Conservation (phyloP, 1,140 invertebrate genomes). For the Drusus annulatus region DNA sequence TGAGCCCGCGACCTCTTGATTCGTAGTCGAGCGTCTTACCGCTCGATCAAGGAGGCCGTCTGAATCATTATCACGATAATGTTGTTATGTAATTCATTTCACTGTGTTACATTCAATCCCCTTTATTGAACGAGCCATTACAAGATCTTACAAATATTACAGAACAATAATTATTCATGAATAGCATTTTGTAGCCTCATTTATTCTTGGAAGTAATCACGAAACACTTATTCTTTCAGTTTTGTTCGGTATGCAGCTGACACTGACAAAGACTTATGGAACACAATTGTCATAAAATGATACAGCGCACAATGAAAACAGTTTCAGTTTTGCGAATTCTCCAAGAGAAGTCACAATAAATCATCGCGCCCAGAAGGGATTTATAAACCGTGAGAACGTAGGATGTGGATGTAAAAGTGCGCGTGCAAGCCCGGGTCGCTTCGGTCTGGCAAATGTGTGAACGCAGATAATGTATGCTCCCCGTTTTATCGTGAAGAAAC, state of each 20-base stretch:
- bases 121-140: too few relatives aligned
- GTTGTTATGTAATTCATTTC: too few relatives aligned
- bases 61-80: too few relatives aligned
- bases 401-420: neutral
- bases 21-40: too few relatives aligned
- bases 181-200: neutral
- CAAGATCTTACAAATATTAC: too few relatives aligned
- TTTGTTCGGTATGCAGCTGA: constrained; percentile 19
- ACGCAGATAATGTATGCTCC: neutral
- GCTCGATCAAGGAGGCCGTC: too few relatives aligned
- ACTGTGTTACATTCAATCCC: too few relatives aligned
- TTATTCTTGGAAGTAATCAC: constrained; percentile 17
- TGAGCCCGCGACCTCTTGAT: too few relatives aligned
- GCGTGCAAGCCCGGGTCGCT: neutral
- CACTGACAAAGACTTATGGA: constrained; percentile 43
- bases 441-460: constrained; percentile 2
- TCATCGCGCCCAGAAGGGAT: constrained; percentile 22
- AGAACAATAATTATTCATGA: too few relatives aligned
- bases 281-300: constrained; percentile 35
- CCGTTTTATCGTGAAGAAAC: too few relatives aligned
- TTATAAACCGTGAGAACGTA: constrained; percentile 23
- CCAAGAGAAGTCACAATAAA: constrained; percentile 30
- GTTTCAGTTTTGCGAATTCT: neutral
- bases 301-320: neutral
- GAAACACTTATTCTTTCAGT: constrained; percentile 13